Evolutionary conservation across 2,797 vertebrate genomes (phyloP).

Genomic region (Eptatretus atami): DNA sequence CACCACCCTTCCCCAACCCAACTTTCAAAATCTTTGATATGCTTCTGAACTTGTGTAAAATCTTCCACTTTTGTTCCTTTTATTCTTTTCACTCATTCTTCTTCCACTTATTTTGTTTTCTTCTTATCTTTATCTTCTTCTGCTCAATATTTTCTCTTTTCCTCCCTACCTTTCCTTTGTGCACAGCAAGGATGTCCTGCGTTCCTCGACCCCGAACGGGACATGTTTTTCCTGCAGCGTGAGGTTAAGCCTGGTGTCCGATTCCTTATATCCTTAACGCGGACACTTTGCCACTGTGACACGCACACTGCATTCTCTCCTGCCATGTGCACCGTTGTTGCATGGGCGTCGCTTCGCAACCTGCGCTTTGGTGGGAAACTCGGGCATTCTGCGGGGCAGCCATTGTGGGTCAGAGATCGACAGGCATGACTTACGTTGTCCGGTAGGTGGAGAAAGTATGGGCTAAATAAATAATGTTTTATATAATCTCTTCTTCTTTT

Average conservation of each 20-base stretch:
- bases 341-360: slow-evolving; percentile 49
- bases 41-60: too few species aligned
- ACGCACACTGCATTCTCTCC: slow-evolving; percentile 51
- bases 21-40: too few species aligned
- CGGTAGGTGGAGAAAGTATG: slow-evolving; percentile 21
- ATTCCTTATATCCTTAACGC: slow-evolving; percentile 79
- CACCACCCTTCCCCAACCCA: too few species aligned
- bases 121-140: not conserved
- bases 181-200: slow-evolving; percentile 49
- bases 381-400: slow-evolving; percentile 60
- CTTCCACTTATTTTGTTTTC: not conserved
- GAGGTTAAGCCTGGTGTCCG: slow-evolving; percentile 57
- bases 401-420: slow-evolving; percentile 65
- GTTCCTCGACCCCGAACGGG: slow-evolving; percentile 62
- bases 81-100: too few species aligned
- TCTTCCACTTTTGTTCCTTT: too few species aligned
- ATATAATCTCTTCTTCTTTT: too few species aligned
- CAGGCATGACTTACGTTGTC: slow-evolving; percentile 53
- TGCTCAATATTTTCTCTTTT: not conserved
- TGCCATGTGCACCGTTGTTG: slow-evolving; percentile 47
- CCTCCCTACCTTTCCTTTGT: slow-evolving; percentile 8
- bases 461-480: too few species aligned
- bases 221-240: slow-evolving; percentile 77
- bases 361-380: slow-evolving; percentile 82
- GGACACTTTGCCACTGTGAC: slow-evolving; percentile 81